Evolutionary conservation across 2,797 vertebrate genomes (phyloP), one percentile per base, ranked within the genome.

Genomic region (Tiaroga cobitis): DNA sequence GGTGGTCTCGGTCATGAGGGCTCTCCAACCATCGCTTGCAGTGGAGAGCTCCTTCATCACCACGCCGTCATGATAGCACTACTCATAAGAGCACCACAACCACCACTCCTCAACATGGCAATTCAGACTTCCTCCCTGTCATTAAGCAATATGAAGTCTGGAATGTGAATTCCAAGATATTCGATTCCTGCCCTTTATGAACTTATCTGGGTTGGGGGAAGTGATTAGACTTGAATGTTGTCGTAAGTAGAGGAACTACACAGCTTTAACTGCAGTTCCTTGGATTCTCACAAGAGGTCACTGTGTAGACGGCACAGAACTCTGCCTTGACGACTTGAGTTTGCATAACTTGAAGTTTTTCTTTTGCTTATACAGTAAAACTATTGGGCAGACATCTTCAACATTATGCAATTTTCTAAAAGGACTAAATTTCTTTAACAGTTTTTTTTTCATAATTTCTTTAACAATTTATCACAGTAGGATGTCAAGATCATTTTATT

Each of bases 61-160:
- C 67, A 81, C 29, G 51, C 83, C 26, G 39, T 63, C 63, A 72
- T 56, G 83, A 87, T 78, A 86, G 73, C 81, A 82, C 81, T 87
- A 24, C 83, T 84, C 61, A 61, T 41, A 82, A 88, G 84, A 74
- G 87, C 81, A 43, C 39, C 41, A 78, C 77, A 65, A 54, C 19
- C 37, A 26, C 54, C 83, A 34, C 68, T 76, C 72, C 51, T 82
- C 77, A 72, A 86, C 54, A 63, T 87, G 85, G n/a, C 83, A 67
- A 81, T 89, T 87, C 80, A 75, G n/a, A 78, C 67, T 41, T 11
- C 46, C 41, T 87, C 85, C 85, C 88, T 90, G 76, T 88, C 84
- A 87, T 90, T 90, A 90, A 88, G 84, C 78, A 88, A 90, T 88
- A 90, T 86, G 72, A 86, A 75, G 84, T 90, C 81, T 87, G 79